phyloP scores from a whole-genome alignment of 1,140 invertebrate species.

The Rhopalosiphum maidis region DNA sequence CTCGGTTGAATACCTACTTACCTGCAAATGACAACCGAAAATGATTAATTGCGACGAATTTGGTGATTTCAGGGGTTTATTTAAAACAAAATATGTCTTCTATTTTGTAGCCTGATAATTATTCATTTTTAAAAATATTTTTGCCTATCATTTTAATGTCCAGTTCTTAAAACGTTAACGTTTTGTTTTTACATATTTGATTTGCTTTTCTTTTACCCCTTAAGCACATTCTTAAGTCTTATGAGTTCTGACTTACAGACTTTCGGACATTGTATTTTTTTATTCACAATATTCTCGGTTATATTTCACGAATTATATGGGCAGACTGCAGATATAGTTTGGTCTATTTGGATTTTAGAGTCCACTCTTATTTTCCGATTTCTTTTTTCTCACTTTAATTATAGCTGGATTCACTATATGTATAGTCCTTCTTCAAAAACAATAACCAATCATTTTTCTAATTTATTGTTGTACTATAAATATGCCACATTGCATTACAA shows the following conservation, averaged over 20 bases:
- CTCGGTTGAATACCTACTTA: background rate
- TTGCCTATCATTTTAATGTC: too few species aligned
- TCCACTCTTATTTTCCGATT: background rate
- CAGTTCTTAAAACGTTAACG: too few species aligned
- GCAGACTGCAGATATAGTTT: background rate
- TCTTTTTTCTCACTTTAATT: background rate
- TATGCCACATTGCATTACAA: background rate
- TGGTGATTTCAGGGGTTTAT: background rate
- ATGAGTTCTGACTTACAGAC: too few species aligned
- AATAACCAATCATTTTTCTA: too few species aligned
- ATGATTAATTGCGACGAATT: background rate
- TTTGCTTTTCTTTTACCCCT: too few species aligned
- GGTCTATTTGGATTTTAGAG: background rate
- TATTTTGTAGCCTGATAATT: background rate
- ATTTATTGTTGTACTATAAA: too few species aligned
- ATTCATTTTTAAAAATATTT: background rate
- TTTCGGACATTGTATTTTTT: too few species aligned
- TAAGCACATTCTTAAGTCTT: too few species aligned
- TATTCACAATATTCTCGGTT: too few species aligned
- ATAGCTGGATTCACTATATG: too few species aligned
- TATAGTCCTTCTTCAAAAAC: background rate
- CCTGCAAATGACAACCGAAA: background rate
- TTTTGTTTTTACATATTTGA: too few species aligned
- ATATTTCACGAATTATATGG: background rate
- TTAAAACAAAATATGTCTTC: too few species aligned